A percentile compares a stretch with the other conserved stretches of the same genome.
These are phyloP conservation scores for Phocides pigmalion DNA, from an alignment of 1,140 invertebrate genomes.

Conservation along the genomic window DNA sequence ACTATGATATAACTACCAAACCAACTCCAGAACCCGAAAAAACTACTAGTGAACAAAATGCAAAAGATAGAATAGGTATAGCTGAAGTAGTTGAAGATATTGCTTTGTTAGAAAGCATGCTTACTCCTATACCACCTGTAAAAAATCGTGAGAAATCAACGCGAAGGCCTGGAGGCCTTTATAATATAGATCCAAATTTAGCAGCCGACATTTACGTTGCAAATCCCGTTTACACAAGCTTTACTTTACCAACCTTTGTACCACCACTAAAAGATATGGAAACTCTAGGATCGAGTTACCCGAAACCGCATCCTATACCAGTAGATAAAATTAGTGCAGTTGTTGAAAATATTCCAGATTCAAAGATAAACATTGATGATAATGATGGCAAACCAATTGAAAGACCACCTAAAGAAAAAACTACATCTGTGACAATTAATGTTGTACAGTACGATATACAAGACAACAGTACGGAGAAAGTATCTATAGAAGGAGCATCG, in stretches of 20 bases:
- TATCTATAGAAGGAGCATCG: constrained; percentile 72
- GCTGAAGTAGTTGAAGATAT: constrained; percentile 81
- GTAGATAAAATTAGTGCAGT: constrained; percentile 86
- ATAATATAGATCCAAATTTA: constrained; percentile 69
- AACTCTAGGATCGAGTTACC: constrained; percentile 81
- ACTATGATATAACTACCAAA: constrained; percentile 71
- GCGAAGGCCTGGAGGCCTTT: constrained; percentile 51
- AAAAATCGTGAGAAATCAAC: constrained; percentile 56
- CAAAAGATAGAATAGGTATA: constrained; percentile 78
- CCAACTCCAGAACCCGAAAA: constrained; percentile 43
- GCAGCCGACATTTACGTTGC: constrained; percentile 71
- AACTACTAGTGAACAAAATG: constrained; percentile 54
- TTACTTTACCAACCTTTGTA: constrained; percentile 85
- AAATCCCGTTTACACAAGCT: constrained; percentile 87
- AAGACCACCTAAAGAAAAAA: constrained; percentile 78
- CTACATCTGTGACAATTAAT: constrained; percentile 74
- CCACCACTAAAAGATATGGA: constrained; percentile 80
- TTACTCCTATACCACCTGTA: constrained; percentile 62
- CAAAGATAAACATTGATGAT: constrained; percentile 45
- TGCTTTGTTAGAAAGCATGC: constrained; percentile 71
- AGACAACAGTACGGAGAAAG: constrained; percentile 68
- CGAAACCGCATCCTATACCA: constrained; percentile 86
- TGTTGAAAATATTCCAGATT: constrained; percentile 58
- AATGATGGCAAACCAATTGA: constrained; percentile 76
- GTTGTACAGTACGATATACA: constrained; percentile 62